These are phyloP conservation scores for Corythoichthys haematopterus DNA, from an alignment of 2,113 vertebrate genomes.

Conservation along the genomic window DNA sequence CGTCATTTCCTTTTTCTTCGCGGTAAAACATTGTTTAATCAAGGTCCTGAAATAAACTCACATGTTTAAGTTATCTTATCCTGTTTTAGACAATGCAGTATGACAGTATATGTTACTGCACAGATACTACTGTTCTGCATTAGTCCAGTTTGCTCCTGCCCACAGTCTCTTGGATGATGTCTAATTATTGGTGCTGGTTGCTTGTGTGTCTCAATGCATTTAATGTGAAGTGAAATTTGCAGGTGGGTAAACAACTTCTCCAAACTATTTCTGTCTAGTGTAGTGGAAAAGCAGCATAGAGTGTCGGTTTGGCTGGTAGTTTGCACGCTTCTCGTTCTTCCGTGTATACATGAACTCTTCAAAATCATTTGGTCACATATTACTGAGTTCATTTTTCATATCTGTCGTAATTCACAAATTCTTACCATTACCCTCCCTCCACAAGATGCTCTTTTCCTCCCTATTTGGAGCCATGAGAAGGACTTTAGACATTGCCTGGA, in stretches of 20 bases:
- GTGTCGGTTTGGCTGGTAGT: neutral
- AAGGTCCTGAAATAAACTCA: neutral
- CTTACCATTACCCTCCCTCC: conserved; percentile 30
- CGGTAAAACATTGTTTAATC: too few relatives aligned
- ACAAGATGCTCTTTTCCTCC: conserved; percentile 55
- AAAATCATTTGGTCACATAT: conserved; percentile 63
- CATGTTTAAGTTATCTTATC: neutral
- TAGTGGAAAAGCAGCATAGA: neutral
- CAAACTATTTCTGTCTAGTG: neutral
- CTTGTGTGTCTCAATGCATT: neutral
- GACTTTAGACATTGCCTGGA: conserved; percentile 62
- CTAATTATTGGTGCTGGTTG: neutral
- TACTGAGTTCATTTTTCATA: conserved; percentile 68
- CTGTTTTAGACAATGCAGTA: neutral
- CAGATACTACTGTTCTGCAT: neutral
- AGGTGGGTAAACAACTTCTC: too few relatives aligned
- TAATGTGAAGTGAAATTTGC: neutral
- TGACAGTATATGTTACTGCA: too few relatives aligned
- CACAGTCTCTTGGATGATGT: neutral
- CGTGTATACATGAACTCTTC: conserved; percentile 27
- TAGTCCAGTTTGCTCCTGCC: neutral
- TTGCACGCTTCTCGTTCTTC: neutral
- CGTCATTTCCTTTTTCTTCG: too few relatives aligned
- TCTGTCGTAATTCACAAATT: conserved; percentile 60
- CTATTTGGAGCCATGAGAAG: conserved; percentile 62